Conservation (phyloP, 2,888 invertebrate species). For the Microdon myrmicae region DNA sequence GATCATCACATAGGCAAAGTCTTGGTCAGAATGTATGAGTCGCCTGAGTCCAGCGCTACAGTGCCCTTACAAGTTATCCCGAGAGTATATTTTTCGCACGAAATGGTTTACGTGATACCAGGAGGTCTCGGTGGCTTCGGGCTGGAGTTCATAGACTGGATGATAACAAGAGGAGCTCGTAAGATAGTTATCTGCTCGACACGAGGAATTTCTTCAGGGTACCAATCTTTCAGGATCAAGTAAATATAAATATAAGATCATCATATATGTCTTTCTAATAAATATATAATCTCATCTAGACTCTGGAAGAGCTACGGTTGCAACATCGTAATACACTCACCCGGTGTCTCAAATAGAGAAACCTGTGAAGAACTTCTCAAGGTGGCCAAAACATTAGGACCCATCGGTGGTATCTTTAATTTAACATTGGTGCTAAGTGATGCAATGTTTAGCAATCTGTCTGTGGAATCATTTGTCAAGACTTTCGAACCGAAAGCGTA, state of each 20-base stretch:
- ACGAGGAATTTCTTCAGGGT: constrained; percentile 81
- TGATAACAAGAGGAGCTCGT: constrained; percentile 82
- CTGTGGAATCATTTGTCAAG: constrained; percentile 73
- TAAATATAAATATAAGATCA: too few species aligned
- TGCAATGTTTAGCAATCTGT: constrained; percentile 81
- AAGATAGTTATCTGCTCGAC: constrained; percentile 84
- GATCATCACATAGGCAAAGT: constrained; percentile 86
- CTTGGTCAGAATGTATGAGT: constrained; percentile 64
- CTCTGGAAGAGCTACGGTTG: constrained; percentile 79
- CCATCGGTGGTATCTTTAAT: constrained; percentile 89
- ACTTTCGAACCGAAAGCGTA: constrained; percentile 82
- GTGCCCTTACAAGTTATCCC: constrained; percentile 59
- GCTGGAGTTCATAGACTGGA: constrained; percentile 86
- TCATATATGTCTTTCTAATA: too few species aligned
- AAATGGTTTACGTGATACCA: constrained; percentile 71
- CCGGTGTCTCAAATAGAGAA: constrained; percentile 75
- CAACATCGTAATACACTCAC: constrained; percentile 74
- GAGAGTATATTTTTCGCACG: constrained; percentile 59
- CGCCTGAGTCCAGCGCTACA: constrained; percentile 54
- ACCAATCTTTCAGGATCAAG: constrained; percentile 81
- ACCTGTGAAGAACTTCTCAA: constrained; percentile 78
- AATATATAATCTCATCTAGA: too few species aligned
- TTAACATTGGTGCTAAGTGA: constrained; percentile 85
- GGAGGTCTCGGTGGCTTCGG: constrained; percentile 94
- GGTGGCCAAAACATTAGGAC: constrained; percentile 73